These are phyloP conservation scores for Bombus polaris DNA, from an alignment of 1,140 invertebrate genomes.

Conservation along the genomic window DNA sequence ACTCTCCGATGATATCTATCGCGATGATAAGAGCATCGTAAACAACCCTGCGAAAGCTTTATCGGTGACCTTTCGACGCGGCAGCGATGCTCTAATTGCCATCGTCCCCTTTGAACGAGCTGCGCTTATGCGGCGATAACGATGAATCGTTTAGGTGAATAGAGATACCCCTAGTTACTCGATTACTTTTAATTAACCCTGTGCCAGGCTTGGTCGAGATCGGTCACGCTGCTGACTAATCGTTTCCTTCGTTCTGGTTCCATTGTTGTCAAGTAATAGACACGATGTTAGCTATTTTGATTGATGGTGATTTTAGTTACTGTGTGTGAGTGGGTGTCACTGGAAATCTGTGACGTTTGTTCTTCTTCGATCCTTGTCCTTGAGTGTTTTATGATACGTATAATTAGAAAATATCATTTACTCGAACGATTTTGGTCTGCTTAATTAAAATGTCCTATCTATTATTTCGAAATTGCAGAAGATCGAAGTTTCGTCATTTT, in stretches of 20 bases:
- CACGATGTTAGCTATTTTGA: not conserved
- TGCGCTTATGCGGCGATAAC: constrained; percentile 7
- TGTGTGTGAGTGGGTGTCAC: too few relatives aligned
- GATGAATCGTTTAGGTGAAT: constrained; percentile 18
- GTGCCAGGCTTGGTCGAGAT: not conserved
- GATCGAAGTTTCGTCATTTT: too few relatives aligned
- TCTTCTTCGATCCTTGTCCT: not conserved
- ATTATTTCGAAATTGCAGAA: too few relatives aligned
- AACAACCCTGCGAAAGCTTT: constrained; percentile 19
- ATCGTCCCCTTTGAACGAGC: constrained; percentile 19
- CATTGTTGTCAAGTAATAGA: not conserved
- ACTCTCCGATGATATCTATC: constrained; percentile 11
- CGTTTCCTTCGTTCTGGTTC: not conserved
- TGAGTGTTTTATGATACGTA: too few relatives aligned
- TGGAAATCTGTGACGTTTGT: not conserved
- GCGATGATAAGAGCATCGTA: constrained; percentile 17
- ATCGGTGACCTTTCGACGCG: constrained; percentile 30
- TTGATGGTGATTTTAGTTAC: not conserved
- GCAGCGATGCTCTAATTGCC: constrained; percentile 12
- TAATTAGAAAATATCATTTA: too few relatives aligned
- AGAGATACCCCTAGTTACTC: constrained; percentile 5
- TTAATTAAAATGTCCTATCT: too few relatives aligned
- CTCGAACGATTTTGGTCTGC: too few relatives aligned
- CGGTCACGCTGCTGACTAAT: not conserved
- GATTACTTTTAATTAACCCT: constrained; percentile 27